Evolutionary conservation across 2,113 vertebrate species (phyloP).

Genomic region (Drymodes brunneopygia): DNA sequence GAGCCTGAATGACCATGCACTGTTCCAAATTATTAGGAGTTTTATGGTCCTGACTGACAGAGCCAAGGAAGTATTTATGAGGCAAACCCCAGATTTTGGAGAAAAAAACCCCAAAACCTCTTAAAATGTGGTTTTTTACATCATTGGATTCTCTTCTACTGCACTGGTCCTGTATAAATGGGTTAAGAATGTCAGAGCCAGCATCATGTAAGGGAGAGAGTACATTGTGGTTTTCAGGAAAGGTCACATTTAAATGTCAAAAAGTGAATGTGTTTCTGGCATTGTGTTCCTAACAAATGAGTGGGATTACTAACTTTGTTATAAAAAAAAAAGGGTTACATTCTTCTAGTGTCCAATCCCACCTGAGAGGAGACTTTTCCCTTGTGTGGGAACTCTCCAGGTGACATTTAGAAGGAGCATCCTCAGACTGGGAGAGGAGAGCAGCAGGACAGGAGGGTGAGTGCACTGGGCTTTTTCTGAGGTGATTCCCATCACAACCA

Average conservation of each 20-base stretch:
- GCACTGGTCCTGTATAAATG: background rate
- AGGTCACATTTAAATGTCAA: slow-evolving; percentile 28
- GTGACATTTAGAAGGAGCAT: background rate
- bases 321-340: background rate
- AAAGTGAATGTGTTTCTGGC: background rate
- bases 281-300: background rate
- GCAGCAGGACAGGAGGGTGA: background rate
- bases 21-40: background rate
- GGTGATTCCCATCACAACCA: background rate
- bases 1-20: background rate
- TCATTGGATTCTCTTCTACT: background rate
- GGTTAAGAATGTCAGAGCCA: background rate
- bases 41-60: background rate
- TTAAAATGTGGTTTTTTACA: background rate
- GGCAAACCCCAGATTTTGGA: background rate
- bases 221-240: background rate
- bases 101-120: background rate
- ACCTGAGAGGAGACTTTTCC: background rate
- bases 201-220: background rate
- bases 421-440: background rate
- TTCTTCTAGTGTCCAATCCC: background rate
- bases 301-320: background rate
- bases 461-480: background rate
- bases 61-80: background rate
- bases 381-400: background rate